A percentile compares a stretch with the other conserved stretches of the same genome.
phyloP scores from a whole-genome alignment of 2,113 vertebrate genomes.

The Dipodomys stephensi region DNA sequence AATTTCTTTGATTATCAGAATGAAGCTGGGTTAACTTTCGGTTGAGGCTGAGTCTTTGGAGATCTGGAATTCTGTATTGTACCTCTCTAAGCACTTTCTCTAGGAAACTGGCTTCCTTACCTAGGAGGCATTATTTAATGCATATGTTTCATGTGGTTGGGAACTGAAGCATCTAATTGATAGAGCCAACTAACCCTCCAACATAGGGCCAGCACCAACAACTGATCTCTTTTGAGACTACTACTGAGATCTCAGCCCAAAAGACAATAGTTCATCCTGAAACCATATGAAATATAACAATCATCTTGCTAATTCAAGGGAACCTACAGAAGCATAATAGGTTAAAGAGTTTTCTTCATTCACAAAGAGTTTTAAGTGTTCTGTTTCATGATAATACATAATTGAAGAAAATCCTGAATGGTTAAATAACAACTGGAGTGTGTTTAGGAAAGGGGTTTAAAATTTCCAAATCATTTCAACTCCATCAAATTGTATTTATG shows the following conservation, averaged over 20 bases:
- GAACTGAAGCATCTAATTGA: background rate
- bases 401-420: background rate
- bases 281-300: background rate
- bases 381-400: background rate
- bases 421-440: background rate
- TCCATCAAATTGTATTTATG: background rate
- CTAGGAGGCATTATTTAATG: background rate
- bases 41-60: background rate
- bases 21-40: background rate
- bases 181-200: background rate
- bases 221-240: background rate
- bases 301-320: background rate
- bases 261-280: background rate
- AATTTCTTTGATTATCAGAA: constrained; percentile 10
- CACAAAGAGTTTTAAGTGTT: background rate
- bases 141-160: too few relatives aligned
- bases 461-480: background rate
- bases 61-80: background rate
- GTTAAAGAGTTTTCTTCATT: background rate
- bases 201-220: background rate
- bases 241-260: background rate
- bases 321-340: background rate
- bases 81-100: background rate
- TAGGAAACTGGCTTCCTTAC: background rate
- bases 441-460: background rate